A percentile compares a stretch with the other conserved stretches of the same genome.
These are phyloP conservation scores for Apodemus agrarius DNA, from an alignment of 2,797 vertebrate species.

Conservation along the genomic window DNA sequence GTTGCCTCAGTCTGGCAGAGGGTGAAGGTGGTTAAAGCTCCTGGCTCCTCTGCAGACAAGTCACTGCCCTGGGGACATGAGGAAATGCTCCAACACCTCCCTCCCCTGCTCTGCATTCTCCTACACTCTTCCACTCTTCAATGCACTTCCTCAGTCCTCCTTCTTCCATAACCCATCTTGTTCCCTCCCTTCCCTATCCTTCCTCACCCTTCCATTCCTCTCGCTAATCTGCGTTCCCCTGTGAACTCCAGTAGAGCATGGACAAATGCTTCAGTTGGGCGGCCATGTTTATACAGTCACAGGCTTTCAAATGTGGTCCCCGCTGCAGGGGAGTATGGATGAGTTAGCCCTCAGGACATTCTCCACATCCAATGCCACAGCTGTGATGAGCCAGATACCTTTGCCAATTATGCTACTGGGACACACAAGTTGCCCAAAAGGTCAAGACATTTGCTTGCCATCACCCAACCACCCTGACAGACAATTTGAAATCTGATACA, in stretches of 20 bases:
- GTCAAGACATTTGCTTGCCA: background rate
- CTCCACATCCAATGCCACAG: background rate
- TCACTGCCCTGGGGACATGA: too few species aligned
- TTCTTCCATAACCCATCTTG: too few species aligned
- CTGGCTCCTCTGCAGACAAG: too few species aligned
- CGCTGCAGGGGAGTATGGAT: fast-evolving
- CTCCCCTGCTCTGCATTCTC: too few species aligned
- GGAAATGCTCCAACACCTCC: too few species aligned
- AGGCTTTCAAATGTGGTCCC: background rate
- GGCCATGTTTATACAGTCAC: background rate
- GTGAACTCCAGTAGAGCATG: background rate
- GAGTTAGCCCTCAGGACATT: fast-evolving
- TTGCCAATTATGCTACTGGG: fast-evolving
- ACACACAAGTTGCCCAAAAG: fast-evolving
- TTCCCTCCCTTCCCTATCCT: too few species aligned
- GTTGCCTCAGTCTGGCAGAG: too few species aligned
- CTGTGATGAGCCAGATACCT: fast-evolving
- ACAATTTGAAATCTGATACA: fast-evolving
- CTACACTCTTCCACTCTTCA: too few species aligned
- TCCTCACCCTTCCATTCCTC: too few species aligned
- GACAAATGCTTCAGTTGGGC: background rate
- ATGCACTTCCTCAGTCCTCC: background rate
- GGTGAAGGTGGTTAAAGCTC: too few species aligned
- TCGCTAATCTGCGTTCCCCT: background rate
- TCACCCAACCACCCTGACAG: background rate